Percentiles rank a stretch among this genome's conserved stretches.
Evolutionary conservation across 2,797 vertebrate species (phyloP).

Genomic region (Lacerta viridis): DNA sequence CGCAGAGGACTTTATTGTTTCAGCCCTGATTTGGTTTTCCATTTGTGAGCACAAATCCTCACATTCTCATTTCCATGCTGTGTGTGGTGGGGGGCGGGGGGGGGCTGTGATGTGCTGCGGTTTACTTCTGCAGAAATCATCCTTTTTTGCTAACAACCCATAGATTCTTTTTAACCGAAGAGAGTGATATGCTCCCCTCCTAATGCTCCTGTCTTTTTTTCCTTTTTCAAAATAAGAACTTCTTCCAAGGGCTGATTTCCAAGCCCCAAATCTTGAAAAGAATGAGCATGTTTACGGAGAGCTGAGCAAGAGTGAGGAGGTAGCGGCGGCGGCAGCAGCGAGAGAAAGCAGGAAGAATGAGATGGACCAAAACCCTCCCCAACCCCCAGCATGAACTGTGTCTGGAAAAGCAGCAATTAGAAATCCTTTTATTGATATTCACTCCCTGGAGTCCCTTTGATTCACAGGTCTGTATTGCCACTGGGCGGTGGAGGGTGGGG

Average conservation of each 20-base stretch:
- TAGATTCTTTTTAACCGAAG: neutral
- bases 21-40: neutral
- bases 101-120: neutral
- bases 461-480: neutral
- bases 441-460: constrained; percentile 18
- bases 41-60: neutral
- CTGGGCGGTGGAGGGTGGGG: constrained; percentile 1
- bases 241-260: neutral
- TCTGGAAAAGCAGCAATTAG: constrained; percentile 30
- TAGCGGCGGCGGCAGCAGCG: neutral
- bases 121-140: neutral
- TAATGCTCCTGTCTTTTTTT: neutral
- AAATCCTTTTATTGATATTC: neutral
- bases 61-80: neutral
- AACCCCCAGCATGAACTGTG: constrained; percentile 10
- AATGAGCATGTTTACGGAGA: neutral
- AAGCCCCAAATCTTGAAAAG: neutral
- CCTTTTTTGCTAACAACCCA: neutral
- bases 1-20: no score
- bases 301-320: neutral
- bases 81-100: neutral
- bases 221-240: neutral
- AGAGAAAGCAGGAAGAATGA: neutral
- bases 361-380: neutral
- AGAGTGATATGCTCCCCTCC: neutral